These are phyloP conservation scores for Meda fulgida DNA, from an alignment of 2,797 vertebrate genomes.

Conservation along the genomic window DNA sequence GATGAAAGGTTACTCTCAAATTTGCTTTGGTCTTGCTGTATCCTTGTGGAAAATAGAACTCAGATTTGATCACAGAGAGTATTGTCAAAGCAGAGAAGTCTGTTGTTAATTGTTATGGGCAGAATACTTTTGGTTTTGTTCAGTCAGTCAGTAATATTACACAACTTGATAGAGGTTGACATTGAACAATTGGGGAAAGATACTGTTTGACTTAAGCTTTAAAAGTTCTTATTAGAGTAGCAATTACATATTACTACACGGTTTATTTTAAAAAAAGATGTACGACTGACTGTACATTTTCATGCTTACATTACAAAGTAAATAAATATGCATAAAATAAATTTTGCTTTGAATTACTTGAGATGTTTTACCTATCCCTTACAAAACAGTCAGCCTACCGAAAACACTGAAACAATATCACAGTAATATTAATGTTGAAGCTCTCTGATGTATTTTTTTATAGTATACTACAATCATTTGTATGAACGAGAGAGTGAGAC, in stretches of 20 bases:
- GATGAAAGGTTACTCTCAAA: slow-evolving; percentile 44
- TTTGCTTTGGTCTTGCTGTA: slow-evolving; percentile 24
- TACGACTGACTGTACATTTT: background rate
- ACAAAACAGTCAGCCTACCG: background rate
- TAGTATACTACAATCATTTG: background rate
- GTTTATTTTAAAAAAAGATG: too few relatives aligned
- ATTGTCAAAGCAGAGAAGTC: slow-evolving; percentile 65
- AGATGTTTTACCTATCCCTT: background rate
- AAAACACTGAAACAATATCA: background rate
- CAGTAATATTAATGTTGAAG: background rate
- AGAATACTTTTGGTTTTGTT: slow-evolving; percentile 4
- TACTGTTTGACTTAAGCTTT: background rate
- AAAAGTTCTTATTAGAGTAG: background rate
- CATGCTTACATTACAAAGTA: background rate
- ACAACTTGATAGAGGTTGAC: background rate
- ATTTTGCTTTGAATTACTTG: background rate
- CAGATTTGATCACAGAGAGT: slow-evolving; percentile 65
- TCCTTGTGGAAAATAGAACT: slow-evolving; percentile 32
- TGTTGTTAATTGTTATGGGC: slow-evolving; percentile 2
- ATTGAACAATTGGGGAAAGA: background rate
- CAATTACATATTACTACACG: background rate
- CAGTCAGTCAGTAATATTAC: slow-evolving; percentile 1
- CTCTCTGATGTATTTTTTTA: background rate
- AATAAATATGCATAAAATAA: background rate
- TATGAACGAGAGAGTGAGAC: background rate